phyloP scores from a whole-genome alignment of 2,888 invertebrate species.

The Allolobophora icterica region DNA sequence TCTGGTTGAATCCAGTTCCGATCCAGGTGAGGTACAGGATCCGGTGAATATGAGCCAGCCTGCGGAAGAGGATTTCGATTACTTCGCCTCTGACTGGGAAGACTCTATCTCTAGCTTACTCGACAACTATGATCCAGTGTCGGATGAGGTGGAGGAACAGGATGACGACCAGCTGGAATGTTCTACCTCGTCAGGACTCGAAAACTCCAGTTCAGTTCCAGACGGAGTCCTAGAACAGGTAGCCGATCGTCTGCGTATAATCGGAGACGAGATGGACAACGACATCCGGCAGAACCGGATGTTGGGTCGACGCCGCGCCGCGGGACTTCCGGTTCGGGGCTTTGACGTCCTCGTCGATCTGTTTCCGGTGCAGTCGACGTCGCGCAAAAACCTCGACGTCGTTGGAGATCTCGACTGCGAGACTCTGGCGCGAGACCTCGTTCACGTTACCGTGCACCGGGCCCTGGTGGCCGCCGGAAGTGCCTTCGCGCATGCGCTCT shows the following conservation, averaged over 20 bases:
- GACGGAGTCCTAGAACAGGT: background rate
- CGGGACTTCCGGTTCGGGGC: background rate
- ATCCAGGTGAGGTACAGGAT: background rate
- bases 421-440: slow-evolving; percentile 27
- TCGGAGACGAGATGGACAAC: slow-evolving; percentile 21
- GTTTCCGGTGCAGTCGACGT: background rate
- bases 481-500: slow-evolving; percentile 21
- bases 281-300: slow-evolving; percentile 1
- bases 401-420: slow-evolving; percentile 21
- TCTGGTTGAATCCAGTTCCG: background rate
- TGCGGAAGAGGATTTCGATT: background rate
- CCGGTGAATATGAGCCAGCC: background rate
- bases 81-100: no score
- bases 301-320: background rate
- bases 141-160: background rate
- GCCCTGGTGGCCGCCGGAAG: background rate
- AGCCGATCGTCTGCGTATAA: background rate
- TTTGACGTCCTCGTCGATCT: slow-evolving; percentile 3
- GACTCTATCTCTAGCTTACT: background rate
- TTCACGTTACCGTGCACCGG: background rate
- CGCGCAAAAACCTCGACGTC: background rate
- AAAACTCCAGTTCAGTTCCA: background rate
- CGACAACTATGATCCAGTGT: no score
- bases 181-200: background rate
- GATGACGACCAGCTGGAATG: background rate